A percentile compares a stretch with the other conserved stretches of the same genome.
Conservation (phyloP, 1,140 invertebrate genomes). For the Anadara kagoshimensis region DNA sequence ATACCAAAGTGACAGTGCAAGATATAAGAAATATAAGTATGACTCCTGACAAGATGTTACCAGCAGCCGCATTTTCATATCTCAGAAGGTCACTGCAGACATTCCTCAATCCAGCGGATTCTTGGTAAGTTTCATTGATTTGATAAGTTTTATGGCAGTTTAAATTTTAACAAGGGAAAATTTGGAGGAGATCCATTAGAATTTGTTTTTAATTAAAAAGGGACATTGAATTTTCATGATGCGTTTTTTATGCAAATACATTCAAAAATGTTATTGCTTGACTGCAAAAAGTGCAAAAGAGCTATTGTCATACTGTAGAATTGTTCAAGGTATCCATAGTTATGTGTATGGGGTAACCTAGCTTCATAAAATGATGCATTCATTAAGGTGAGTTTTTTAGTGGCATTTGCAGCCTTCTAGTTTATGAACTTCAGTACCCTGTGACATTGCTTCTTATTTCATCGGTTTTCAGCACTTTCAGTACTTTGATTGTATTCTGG, state of each 20-base stretch:
- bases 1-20: conserved; percentile 38
- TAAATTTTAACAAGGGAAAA: neutral
- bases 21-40: conserved; percentile 54
- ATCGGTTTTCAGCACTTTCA: too few species aligned
- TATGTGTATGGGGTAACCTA: too few species aligned
- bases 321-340: too few species aligned
- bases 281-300: neutral
- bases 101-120: conserved; percentile 61
- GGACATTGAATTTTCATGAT: neutral
- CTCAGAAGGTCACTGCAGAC: conserved; percentile 58
- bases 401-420: too few species aligned
- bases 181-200: neutral
- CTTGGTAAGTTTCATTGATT: conserved; percentile 39
- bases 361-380: too few species aligned
- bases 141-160: neutral
- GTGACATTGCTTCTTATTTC: too few species aligned
- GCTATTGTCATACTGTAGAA: too few species aligned
- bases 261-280: neutral
- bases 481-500: too few species aligned
- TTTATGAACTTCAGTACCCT: too few species aligned
- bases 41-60: conserved; percentile 43
- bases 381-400: too few species aligned
- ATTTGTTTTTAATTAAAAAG: too few species aligned
- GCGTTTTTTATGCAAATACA: neutral
- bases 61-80: conserved; percentile 51